phyloP scores from a whole-genome alignment of 2,113 vertebrate species.

The Ranitomeya imitator region DNA sequence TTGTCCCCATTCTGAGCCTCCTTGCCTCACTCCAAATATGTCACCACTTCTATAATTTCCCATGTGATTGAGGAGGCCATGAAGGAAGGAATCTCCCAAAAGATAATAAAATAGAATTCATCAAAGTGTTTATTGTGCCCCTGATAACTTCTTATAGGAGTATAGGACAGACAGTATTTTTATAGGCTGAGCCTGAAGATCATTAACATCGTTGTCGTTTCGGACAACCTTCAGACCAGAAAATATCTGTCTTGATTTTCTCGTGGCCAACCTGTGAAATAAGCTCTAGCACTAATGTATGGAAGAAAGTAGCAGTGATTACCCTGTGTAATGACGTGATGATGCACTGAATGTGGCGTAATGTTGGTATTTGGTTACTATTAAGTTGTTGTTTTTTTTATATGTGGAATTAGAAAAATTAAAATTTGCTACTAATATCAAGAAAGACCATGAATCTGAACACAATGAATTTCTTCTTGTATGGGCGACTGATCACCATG shows the following conservation, averaged over 20 bases:
- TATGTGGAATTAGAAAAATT: neutral
- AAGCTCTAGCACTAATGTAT: neutral
- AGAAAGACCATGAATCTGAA: neutral
- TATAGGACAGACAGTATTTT: neutral
- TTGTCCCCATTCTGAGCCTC: neutral
- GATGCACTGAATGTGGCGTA: constrained; percentile 5
- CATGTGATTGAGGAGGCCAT: neutral
- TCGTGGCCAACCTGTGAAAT: neutral
- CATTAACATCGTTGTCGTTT: neutral
- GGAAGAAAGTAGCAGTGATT: neutral
- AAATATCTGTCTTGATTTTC: neutral
- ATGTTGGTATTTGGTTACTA: neutral
- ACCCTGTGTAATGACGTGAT: constrained; percentile 24
- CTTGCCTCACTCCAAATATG: neutral
- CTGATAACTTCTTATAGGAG: neutral
- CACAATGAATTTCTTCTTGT: neutral
- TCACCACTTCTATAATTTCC: neutral
- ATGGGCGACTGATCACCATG: neutral
- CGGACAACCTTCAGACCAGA: neutral
- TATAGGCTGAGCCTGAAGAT: neutral
- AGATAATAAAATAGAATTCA: neutral
- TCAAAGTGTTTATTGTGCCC: neutral
- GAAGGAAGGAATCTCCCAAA: neutral
- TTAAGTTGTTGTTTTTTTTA: neutral
- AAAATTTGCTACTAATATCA: constrained; percentile 9